Evolutionary conservation across 2,797 vertebrate genomes (phyloP), one percentile per base, ranked within the genome.

Genomic region (Notamacropus eugenii): DNA sequence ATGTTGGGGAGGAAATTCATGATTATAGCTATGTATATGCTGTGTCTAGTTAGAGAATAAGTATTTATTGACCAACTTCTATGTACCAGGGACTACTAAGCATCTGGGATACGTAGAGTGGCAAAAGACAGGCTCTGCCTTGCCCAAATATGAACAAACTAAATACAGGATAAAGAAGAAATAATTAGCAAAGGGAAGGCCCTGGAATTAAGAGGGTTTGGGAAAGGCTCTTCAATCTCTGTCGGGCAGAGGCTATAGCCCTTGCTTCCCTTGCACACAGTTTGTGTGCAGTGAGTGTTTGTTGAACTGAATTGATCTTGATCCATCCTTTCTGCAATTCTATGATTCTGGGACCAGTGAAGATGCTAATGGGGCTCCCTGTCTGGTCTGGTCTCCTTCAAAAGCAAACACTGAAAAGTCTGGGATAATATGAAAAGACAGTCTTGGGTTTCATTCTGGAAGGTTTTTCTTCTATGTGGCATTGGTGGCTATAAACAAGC

Each of bases 401-500:
- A 92, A 92, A 56, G 54, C 29, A 52, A 31, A 94, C 54, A 22
- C 54, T 90, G n/a, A 87, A 82, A 13, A 87, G 22, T 87, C 40
- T 24, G 40, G 40, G 13, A 46, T 87, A 46, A 87, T 46, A 46
- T 46, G 74, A 87, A 87, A 87, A 50, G 40, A 27, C 74, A 87
- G 22, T 50, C 22, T 87, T 6, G 93, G 40, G 54, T 5, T 55
- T 27, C 34, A 27, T 90, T 54, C 54, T 11, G 0, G 46, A 12
- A 19, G 4, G 40, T 16, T 27, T 12, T 46, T 55, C 29, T 59
- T 92, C 4, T 55, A 9, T 4, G 56, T 50, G 92, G 74, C 34
- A 22, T 0, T 13, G 0, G 62, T 0, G 3, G 54, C 28, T 54
- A 34, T 12, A 92, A 57, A 31, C 0, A 0, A 87, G 40, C 0